Evolutionary conservation across 2,797 vertebrate species (phyloP).

Genomic region (Betta splendens): DNA sequence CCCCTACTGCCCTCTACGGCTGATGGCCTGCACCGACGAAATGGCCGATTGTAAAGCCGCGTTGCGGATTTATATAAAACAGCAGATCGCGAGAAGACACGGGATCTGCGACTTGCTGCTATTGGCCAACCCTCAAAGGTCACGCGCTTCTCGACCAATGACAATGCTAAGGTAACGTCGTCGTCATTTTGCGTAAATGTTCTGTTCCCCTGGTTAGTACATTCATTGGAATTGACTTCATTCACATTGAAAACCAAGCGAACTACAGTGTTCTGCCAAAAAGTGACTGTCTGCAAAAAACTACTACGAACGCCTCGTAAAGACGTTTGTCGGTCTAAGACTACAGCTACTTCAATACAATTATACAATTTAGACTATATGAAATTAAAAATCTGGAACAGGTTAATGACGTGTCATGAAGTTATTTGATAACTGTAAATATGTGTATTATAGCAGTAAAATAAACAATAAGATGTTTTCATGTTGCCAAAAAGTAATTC

Average conservation of each 20-base stretch:
- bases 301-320: too few relatives aligned
- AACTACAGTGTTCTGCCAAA: neutral
- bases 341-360: too few relatives aligned
- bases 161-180: fast-evolving
- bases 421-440: too few relatives aligned
- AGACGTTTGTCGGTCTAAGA: too few relatives aligned
- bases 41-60: constrained; percentile 73
- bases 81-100: constrained; percentile 62
- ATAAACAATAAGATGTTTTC: too few relatives aligned
- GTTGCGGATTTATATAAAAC: constrained; percentile 56
- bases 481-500: too few relatives aligned
- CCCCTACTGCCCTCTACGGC: constrained; percentile 54
- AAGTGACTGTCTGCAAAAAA: too few relatives aligned
- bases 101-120: constrained; percentile 25
- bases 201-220: neutral
- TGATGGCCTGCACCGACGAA: constrained; percentile 75
- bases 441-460: too few relatives aligned
- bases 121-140: neutral
- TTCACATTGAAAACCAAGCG: constrained; percentile 6
- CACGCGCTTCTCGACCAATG: constrained; percentile 38
- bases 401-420: too few relatives aligned
- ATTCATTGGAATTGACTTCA: constrained; percentile 17
- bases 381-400: too few relatives aligned
- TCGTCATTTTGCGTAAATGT: constrained; percentile 27
- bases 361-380: too few relatives aligned